Conservation (phyloP, 2,113 vertebrate genomes). For the Peucedramus taeniatus region DNA sequence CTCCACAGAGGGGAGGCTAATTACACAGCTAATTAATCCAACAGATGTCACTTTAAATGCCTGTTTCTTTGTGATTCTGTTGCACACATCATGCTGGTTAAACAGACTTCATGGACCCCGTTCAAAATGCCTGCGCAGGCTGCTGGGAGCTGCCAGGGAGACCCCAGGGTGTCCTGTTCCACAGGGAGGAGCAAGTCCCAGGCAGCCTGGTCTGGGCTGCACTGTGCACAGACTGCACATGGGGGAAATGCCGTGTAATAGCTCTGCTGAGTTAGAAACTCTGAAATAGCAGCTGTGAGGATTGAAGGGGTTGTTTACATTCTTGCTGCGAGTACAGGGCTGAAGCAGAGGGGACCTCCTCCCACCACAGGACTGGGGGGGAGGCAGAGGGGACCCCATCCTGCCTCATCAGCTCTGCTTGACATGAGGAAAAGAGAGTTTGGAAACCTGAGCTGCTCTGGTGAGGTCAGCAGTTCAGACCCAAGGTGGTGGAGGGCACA, state of each 20-base stretch:
- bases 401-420: not conserved
- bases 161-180: not conserved
- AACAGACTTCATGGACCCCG: not conserved
- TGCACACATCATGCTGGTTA: constrained; percentile 3
- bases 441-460: not conserved
- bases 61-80: constrained; percentile 54
- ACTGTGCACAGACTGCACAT: accelerated
- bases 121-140: constrained; percentile 1
- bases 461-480: not conserved
- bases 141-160: not conserved
- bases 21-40: constrained; percentile 76
- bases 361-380: not conserved
- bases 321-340: not conserved
- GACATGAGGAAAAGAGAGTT: not conserved
- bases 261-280: not conserved
- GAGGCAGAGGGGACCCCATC: not conserved
- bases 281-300: not conserved
- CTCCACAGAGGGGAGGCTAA: constrained; percentile 63
- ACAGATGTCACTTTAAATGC: constrained; percentile 71
- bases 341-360: not conserved
- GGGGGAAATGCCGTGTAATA: accelerated
- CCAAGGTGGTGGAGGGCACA: not conserved
- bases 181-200: accelerated
- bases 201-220: not conserved
- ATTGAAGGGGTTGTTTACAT: not conserved